phyloP scores from a whole-genome alignment of 1,140 invertebrate genomes.

The Drosophila yakuba region DNA sequence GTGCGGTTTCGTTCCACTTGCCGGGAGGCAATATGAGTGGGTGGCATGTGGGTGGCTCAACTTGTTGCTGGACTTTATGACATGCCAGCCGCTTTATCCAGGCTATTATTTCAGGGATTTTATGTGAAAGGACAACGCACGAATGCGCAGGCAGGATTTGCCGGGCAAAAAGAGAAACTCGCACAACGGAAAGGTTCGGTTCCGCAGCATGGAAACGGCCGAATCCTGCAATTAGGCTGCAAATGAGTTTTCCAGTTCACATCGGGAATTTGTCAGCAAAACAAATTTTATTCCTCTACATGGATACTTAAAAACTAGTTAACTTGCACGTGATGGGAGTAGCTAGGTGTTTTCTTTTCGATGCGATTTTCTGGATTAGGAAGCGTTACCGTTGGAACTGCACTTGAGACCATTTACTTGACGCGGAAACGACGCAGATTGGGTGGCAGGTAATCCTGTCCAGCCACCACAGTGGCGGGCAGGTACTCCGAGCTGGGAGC shows the following conservation, averaged over 20 bases:
- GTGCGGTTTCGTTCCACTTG: conserved; percentile 6
- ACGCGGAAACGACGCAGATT: conserved; percentile 70
- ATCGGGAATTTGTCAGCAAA: conserved; percentile 46
- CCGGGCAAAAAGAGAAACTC: conserved; percentile 60
- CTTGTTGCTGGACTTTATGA: conserved; percentile 80
- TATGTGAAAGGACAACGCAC: conserved; percentile 70
- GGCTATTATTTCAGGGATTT: conserved; percentile 82
- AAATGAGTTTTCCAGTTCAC: conserved; percentile 39
- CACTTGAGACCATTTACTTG: conserved; percentile 41
- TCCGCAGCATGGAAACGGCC: conserved; percentile 9
- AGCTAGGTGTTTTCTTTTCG: conserved; percentile 7
- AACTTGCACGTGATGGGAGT: conserved; percentile 40
- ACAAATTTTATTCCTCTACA: conserved; percentile 68
- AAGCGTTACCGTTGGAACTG: conserved; percentile 54
- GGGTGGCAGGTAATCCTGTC: conserved; percentile 70
- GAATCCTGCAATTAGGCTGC: conserved; percentile 55
- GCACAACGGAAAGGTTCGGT: conserved; percentile 21
- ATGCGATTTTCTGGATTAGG: conserved; percentile 51
- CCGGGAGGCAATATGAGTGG: conserved; percentile 9
- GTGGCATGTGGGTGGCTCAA: conserved; percentile 54
- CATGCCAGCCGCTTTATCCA: conserved; percentile 70
- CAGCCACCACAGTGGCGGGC: conserved; percentile 57
- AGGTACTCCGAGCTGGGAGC: conserved; percentile 53
- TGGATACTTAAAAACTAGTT: conserved; percentile 56
- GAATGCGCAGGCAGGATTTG: conserved; percentile 64